phyloP scores from a whole-genome alignment of 2,797 vertebrate species.

The Brachymystax lenok region DNA sequence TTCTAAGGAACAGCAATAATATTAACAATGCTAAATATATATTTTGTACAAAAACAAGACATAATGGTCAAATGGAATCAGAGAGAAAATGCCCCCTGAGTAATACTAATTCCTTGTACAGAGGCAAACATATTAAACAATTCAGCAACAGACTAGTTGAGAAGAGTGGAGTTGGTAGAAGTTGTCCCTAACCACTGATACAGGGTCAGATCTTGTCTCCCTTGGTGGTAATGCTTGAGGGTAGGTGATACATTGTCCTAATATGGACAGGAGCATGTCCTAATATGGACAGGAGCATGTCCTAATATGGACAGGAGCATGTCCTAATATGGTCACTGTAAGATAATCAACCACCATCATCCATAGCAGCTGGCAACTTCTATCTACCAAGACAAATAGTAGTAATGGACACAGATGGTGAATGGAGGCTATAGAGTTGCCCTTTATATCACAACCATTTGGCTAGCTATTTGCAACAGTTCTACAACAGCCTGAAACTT shows the following conservation, averaged over 20 bases:
- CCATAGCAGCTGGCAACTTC: not conserved
- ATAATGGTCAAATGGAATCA: not conserved
- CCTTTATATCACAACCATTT: not conserved
- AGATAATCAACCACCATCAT: not conserved
- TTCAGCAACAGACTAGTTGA: not conserved
- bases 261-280: not conserved
- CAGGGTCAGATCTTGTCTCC: not conserved
- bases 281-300: too few relatives aligned
- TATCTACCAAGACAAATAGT: not conserved
- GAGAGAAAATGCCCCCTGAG: not conserved
- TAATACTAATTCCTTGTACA: not conserved
- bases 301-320: too few relatives aligned
- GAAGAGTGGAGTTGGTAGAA: not conserved
- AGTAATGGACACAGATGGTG: not conserved
- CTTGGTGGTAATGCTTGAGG: not conserved
- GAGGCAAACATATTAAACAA: not conserved
- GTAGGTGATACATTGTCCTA: not conserved
- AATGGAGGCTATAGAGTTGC: not conserved
- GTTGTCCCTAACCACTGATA: not conserved
- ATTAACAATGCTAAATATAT: not conserved
- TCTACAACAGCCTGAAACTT: too few relatives aligned
- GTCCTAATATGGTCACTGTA: not conserved
- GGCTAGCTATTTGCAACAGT: not conserved
- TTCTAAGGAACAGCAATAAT: conserved; percentile 20
- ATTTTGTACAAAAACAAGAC: conserved; percentile 18